Evolutionary conservation across 2,113 vertebrate species (phyloP).

Genomic region (Cheilinus undulatus): DNA sequence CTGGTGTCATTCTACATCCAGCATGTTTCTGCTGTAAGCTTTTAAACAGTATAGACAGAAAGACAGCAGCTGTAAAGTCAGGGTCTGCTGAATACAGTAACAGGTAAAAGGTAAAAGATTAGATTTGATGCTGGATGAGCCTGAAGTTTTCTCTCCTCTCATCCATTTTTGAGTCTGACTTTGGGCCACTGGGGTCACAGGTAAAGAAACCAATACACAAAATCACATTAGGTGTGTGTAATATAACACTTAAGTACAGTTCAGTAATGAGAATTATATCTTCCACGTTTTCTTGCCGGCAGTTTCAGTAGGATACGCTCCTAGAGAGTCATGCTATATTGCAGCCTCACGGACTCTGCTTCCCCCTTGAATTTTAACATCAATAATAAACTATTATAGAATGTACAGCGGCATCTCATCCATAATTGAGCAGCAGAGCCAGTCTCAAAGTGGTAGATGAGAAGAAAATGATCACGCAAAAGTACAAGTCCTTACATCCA

Average conservation of each 20-base stretch:
- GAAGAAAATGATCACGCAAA: slow-evolving; percentile 4
- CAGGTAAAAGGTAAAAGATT: background rate
- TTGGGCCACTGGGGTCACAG: slow-evolving; percentile 26
- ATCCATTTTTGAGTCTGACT: slow-evolving; percentile 19
- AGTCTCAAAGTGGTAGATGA: slow-evolving; percentile 16
- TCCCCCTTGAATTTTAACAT: slow-evolving; percentile 36
- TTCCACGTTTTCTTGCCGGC: no score
- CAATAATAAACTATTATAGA: slow-evolving; percentile 65
- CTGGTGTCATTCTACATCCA: slow-evolving; percentile 19
- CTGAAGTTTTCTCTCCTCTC: background rate
- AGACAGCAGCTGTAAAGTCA: background rate
- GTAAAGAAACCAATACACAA: slow-evolving; percentile 52
- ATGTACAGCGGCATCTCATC: slow-evolving; percentile 37
- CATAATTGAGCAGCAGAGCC: slow-evolving; percentile 60
- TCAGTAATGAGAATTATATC: no score
- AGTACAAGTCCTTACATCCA: background rate
- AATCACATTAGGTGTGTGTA: slow-evolving; percentile 79
- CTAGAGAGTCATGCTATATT: background rate
- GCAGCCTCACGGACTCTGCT: slow-evolving; percentile 12
- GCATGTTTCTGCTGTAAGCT: slow-evolving; percentile 22
- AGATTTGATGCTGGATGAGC: background rate
- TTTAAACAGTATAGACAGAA: background rate
- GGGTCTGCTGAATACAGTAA: background rate
- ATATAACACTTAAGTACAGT: no score
- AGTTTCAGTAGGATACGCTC: background rate